Evolutionary conservation across 2,113 vertebrate genomes (phyloP).

Genomic region (Sinocyclocheilus rhinocerous): DNA sequence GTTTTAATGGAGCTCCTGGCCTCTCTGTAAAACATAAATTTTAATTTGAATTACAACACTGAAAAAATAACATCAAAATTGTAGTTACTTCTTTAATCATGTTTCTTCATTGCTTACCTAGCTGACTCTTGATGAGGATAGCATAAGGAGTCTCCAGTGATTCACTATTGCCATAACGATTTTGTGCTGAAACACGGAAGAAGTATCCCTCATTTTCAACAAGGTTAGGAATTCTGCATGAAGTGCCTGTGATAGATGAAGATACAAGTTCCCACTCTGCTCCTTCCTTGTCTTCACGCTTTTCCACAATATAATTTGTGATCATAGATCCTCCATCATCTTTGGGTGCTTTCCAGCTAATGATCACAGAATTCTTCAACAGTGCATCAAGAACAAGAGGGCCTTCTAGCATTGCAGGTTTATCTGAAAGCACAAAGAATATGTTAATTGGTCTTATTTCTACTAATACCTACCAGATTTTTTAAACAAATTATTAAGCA

Average conservation of each 20-base stretch:
- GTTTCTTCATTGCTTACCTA: conserved; percentile 79
- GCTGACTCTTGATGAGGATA: conserved; percentile 93
- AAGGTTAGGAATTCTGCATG: conserved; percentile 91
- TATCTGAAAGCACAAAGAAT: conserved; percentile 80
- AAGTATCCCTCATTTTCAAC: conserved; percentile 92
- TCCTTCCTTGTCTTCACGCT: conserved; percentile 90
- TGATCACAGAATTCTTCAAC: conserved; percentile 95
- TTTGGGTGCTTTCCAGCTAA: conserved; percentile 92
- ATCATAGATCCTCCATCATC: conserved; percentile 95
- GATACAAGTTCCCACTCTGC: conserved; percentile 93
- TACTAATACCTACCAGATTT: background rate
- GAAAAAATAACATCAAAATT: conserved; percentile 35
- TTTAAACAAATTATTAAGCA: background rate
- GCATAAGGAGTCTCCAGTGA: conserved; percentile 85
- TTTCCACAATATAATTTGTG: conserved; percentile 96
- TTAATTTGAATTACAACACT: conserved; percentile 32
- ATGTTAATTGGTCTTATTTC: conserved; percentile 9
- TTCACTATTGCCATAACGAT: conserved; percentile 91
- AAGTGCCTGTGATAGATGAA: conserved; percentile 91
- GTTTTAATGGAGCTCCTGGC: conserved; percentile 85
- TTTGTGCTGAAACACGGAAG: conserved; percentile 97
- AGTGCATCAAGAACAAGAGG: conserved; percentile 92
- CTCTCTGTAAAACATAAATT: conserved; percentile 79
- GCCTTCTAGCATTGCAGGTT: conserved; percentile 88
- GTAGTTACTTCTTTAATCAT: background rate